Percentiles rank a stretch among this genome's conserved stretches.
phyloP scores from a whole-genome alignment of 1,140 invertebrate genomes.

The Drosophila tsacasi region DNA sequence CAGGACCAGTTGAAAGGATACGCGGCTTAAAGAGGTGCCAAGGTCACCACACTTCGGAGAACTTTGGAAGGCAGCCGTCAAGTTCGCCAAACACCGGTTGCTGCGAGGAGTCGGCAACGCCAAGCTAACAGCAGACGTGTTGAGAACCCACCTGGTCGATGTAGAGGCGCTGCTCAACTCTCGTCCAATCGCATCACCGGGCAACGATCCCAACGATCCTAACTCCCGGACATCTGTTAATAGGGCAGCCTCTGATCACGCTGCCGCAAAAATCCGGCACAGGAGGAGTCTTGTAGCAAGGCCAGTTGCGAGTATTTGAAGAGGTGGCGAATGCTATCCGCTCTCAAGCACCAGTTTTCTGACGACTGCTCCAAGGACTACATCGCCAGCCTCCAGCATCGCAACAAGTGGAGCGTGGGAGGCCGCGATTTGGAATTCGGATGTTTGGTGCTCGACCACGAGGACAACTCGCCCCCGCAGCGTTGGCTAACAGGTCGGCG shows the following conservation, averaged over 20 bases:
- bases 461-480: no score
- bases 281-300: not conserved
- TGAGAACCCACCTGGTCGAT: constrained; percentile 1
- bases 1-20: not conserved
- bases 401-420: no score
- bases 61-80: not conserved
- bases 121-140: not conserved
- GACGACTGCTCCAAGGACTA: no score
- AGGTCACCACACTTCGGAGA: constrained; percentile 4
- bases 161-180: constrained; percentile 3
- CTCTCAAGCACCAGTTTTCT: no score
- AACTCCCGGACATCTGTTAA: not conserved
- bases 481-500: no score
- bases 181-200: not conserved
- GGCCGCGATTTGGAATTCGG: no score
- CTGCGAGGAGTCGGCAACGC: not conserved
- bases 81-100: not conserved
- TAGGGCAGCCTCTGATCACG: not conserved
- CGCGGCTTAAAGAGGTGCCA: constrained; percentile 1
- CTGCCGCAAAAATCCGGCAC: not conserved
- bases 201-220: not conserved
- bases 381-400: no score
- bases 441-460: no score
- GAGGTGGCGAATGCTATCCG: no score
- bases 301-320: no score